Evolutionary conservation across 2,797 vertebrate genomes (phyloP).

Genomic region (Apodemus agrarius): DNA sequence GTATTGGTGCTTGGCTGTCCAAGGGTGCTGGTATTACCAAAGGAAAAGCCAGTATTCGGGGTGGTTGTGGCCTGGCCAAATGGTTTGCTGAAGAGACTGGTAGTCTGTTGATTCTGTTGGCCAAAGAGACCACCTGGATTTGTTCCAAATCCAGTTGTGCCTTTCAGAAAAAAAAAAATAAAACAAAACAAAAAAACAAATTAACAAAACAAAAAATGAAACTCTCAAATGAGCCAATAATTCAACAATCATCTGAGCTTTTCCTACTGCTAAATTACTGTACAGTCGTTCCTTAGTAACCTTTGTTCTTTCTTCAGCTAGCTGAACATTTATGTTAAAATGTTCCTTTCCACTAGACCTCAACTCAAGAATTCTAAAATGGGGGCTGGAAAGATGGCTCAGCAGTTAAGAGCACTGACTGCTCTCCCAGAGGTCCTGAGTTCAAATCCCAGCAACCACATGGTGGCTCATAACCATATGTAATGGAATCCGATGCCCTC

Average conservation of each 20-base stretch:
- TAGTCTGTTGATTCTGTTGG: constrained; percentile 84
- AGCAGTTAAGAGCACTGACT: too few species aligned
- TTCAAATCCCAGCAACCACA: too few species aligned
- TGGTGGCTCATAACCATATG: too few species aligned
- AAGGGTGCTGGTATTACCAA: constrained; percentile 92
- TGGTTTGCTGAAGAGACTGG: constrained; percentile 94
- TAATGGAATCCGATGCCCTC: too few species aligned
- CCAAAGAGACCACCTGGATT: constrained; percentile 92
- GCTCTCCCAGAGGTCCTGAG: too few species aligned
- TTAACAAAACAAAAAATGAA: neutral
- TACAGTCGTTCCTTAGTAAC: neutral
- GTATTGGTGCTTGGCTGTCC: constrained; percentile 94
- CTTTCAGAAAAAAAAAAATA: constrained; percentile 72
- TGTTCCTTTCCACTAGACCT: constrained; percentile 39
- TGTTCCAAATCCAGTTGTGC: constrained; percentile 91
- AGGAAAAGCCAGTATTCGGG: constrained; percentile 93
- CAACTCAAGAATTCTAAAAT: neutral
- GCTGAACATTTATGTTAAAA: constrained; percentile 1
- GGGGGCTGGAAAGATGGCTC: too few species aligned
- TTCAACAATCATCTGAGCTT: neutral
- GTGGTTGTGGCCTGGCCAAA: constrained; percentile 94
- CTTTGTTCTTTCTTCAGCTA: constrained; percentile 8
- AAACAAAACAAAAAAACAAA: neutral
- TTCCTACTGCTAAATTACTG: neutral
- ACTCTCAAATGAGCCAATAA: neutral